Evolutionary conservation across 35 echinoderm and acorn worm species (phyloP), one percentile per base, ranked within the genome.

Genomic region (Hemicentrotus pulcherrimus): DNA sequence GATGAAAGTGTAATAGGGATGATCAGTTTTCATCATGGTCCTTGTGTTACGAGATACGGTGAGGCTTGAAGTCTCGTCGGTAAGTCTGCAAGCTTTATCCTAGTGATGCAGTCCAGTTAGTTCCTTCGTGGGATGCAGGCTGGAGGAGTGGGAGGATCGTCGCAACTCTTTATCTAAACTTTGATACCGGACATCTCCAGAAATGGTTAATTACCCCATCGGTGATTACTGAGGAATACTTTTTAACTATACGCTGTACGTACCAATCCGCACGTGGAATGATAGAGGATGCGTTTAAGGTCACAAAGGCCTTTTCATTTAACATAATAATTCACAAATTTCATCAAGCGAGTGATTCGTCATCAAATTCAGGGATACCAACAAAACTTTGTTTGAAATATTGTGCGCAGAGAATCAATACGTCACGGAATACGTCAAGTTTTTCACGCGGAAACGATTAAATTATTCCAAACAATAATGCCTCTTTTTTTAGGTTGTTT

Each of bases 21-120:
- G 65, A 78, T 78, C 22, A 78, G 18, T 78, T 78, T 78, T 78
- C 65, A 78, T 78, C 65, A 78, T 78, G 65, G 65, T 78, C 65
- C 65, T 22, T 78, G 65, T 78, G 65, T 28, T n/a, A 78, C 19
- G 65, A 22, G 65, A 28, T 78, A n/a, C 65, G 65, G 65, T n/a
- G 65, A 28, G 65, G 50, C 50, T 55, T 55, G 50, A 78, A 28
- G 65, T 8, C 65, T 78, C 65, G 65, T 78, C 22, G 7, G 28
- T 55, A 10, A 55, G 50, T 55, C 50, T 55, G 12, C 11, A 55
- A 14, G 50, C 50, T 11, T 55, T 10, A 55, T 55, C 50, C 50
- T 12, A 14, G 50, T 78, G 65, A 78, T 78, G 65, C 65, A 28
- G 65, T 78, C 65, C 65, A 28, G 65, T 14, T 11, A 14, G 52